Evolutionary conservation across 2,797 vertebrate genomes (phyloP).

Genomic region (Amblyopsis hoosieri): DNA sequence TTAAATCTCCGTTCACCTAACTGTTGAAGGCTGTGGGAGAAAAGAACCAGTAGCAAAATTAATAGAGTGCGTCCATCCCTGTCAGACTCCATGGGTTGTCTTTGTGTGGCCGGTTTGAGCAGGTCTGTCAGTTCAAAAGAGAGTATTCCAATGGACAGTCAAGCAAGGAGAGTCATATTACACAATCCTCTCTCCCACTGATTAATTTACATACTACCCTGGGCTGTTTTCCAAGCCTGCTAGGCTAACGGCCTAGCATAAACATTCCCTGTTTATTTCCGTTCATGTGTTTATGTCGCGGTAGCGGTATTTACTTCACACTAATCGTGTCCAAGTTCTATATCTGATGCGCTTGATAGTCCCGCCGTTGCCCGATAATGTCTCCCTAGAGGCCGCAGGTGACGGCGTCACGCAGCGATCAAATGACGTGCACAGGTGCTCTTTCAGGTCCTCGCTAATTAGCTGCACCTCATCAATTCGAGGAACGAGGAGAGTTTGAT

Average conservation of each 20-base stretch:
- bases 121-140: constrained; percentile 47
- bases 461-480: constrained; percentile 37
- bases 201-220: constrained; percentile 49
- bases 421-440: constrained; percentile 35
- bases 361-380: constrained; percentile 56
- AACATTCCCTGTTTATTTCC: constrained; percentile 45
- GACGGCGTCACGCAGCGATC: constrained; percentile 57
- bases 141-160: constrained; percentile 19
- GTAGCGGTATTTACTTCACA: constrained; percentile 23
- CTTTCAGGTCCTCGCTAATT: constrained; percentile 62
- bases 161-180: constrained; percentile 42
- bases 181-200: constrained; percentile 38
- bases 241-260: constrained; percentile 17
- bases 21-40: background rate
- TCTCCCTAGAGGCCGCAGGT: constrained; percentile 60
- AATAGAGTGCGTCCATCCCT: constrained; percentile 19
- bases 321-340: constrained; percentile 23
- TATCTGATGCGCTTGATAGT: constrained; percentile 31
- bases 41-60: constrained; percentile 20
- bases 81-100: constrained; percentile 12
- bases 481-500: constrained; percentile 30
- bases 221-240: constrained; percentile 18
- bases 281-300: constrained; percentile 40
- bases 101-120: constrained; percentile 34
- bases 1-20: constrained; percentile 24